Evolutionary conservation across 2,797 vertebrate genomes (phyloP).

Genomic region (Antennarius maculatus): DNA sequence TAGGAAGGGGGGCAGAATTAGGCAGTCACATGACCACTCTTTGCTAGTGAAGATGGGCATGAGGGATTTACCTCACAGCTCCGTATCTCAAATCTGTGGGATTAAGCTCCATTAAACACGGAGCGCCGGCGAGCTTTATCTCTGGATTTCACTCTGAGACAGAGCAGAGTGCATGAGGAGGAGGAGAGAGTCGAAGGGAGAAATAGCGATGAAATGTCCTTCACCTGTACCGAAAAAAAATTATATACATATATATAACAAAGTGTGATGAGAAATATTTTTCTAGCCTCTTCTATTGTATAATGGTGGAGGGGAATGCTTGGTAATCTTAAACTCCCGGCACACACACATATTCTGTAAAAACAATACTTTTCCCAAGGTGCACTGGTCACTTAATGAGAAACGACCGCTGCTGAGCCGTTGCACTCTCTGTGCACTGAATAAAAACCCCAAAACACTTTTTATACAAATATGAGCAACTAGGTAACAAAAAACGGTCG

Average conservation of each 20-base stretch:
- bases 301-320: slow-evolving; percentile 49
- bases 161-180: slow-evolving; percentile 59
- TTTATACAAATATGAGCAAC: slow-evolving; percentile 21
- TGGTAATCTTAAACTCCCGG: slow-evolving; percentile 42
- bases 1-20: slow-evolving; percentile 39
- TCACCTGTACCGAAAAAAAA: slow-evolving; percentile 84
- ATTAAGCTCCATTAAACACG: slow-evolving; percentile 86
- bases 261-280: slow-evolving; percentile 70
- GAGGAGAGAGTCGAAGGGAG: slow-evolving; percentile 55
- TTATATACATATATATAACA: slow-evolving; percentile 40
- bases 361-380: slow-evolving; percentile 51
- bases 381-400: slow-evolving; percentile 71
- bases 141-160: slow-evolving; percentile 80
- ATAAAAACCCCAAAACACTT: slow-evolving; percentile 26
- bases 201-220: slow-evolving; percentile 79
- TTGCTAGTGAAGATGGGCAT: slow-evolving; percentile 74
- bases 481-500: neutral
- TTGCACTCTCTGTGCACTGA: slow-evolving; percentile 32
- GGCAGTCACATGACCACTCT: slow-evolving; percentile 62
- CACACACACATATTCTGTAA: slow-evolving; percentile 31
- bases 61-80: slow-evolving; percentile 80
- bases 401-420: slow-evolving; percentile 73
- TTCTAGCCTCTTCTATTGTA: slow-evolving; percentile 64
- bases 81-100: slow-evolving; percentile 83
- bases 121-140: slow-evolving; percentile 79